Conservation (phyloP, 2,113 vertebrate species). For the Struthidea cinerea region DNA sequence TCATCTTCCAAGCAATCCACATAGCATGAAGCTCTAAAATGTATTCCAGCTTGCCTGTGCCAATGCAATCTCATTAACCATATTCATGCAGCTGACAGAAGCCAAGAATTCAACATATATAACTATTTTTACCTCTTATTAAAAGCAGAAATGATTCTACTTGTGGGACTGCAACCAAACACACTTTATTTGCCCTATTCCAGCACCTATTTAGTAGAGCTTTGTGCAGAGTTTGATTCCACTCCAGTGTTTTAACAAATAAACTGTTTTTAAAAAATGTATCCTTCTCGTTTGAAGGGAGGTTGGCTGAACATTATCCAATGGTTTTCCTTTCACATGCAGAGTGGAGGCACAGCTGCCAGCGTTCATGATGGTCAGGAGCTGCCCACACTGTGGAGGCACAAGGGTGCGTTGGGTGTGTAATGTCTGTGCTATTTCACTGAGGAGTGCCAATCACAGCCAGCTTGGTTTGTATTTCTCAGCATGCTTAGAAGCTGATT, state of each 20-base stretch:
- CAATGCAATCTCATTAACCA: neutral
- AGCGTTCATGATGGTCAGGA: neutral
- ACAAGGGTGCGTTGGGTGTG: rapidly evolving
- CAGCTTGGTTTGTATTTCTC: neutral
- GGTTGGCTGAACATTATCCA: neutral
- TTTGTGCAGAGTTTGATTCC: neutral
- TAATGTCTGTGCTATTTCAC: neutral
- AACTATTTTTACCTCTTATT: slow-evolving; percentile 13
- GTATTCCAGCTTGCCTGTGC: neutral
- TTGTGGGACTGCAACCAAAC: neutral
- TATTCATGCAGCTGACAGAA: neutral
- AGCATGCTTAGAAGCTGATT: neutral
- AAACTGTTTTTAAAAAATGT: neutral
- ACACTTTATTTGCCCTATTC: neutral
- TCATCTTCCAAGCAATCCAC: slow-evolving; percentile 11
- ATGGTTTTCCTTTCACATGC: neutral
- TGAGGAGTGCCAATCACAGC: neutral
- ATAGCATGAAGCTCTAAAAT: neutral
- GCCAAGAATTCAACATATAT: neutral
- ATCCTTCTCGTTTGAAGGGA: neutral
- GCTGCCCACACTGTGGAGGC: neutral
- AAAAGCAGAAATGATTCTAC: neutral
- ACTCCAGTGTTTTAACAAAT: neutral
- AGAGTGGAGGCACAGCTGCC: neutral
- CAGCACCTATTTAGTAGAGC: neutral